Conservation (phyloP, 1,140 invertebrate species). For the Macrocentrus cingulum region DNA sequence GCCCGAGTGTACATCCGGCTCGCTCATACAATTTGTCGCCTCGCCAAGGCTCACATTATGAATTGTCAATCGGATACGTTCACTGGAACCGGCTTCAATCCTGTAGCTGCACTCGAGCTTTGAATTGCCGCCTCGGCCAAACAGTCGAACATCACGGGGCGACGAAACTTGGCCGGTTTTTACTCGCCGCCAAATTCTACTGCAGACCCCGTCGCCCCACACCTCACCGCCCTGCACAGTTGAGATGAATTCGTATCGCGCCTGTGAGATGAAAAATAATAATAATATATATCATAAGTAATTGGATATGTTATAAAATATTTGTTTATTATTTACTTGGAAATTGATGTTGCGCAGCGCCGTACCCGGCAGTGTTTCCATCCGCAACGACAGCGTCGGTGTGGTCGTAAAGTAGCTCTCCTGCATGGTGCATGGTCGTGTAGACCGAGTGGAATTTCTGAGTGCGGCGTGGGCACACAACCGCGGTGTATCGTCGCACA, state of each 20-base stretch:
- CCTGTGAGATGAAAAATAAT: too few species aligned
- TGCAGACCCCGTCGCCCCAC: constrained; percentile 63
- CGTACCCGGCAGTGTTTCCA: constrained; percentile 57
- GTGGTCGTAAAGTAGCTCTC: constrained; percentile 79
- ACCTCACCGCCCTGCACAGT: constrained; percentile 72
- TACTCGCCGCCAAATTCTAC: constrained; percentile 61
- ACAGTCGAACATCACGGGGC: constrained; percentile 75
- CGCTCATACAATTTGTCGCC: constrained; percentile 65
- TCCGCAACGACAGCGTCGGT: constrained; percentile 55
- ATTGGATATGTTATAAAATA: background rate
- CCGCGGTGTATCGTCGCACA: constrained; percentile 76
- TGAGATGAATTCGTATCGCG: constrained; percentile 81
- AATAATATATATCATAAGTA: too few species aligned
- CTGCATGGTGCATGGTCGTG: constrained; percentile 72
- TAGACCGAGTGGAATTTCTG: constrained; percentile 71
- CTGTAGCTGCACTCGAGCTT: constrained; percentile 75
- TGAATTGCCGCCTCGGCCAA: constrained; percentile 73
- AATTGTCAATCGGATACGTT: constrained; percentile 68
- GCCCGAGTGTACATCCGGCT: constrained; percentile 72
- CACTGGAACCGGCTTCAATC: constrained; percentile 68
- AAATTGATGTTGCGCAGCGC: constrained; percentile 60
- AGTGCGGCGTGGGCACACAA: constrained; percentile 81
- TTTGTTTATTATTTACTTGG: constrained; percentile 39
- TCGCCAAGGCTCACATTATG: constrained; percentile 73
- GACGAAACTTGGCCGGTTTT: constrained; percentile 66